Evolutionary conservation across 2,113 vertebrate genomes (phyloP), one percentile per base, ranked within the genome.

Genomic region (Oxygymnocypris stewartii): DNA sequence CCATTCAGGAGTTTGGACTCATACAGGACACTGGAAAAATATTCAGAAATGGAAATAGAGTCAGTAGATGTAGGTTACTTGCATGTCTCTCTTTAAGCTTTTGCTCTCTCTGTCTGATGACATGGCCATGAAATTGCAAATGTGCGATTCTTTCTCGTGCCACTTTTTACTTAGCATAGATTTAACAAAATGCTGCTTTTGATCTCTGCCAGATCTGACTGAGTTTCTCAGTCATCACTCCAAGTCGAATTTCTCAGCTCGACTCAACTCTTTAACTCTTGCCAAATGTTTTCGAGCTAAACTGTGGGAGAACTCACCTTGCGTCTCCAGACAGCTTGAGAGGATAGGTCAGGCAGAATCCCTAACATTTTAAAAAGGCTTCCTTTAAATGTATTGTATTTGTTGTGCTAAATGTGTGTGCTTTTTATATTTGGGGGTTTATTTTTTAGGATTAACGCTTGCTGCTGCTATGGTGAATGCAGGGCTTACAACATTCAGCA

Each of bases 381-480:
- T 57, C 6, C 7, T 23, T 85, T 67, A 7, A 57, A 1, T 25
- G 10, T 71, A 49, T 16, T 54, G 16, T n/a, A 7, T 23, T 73
- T 23, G 20, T 73, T 73, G 9, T 42, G 4, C 20, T 11, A 12
- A 23, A 73, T 73, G 69, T 23, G 20, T 83, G 47, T 54, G 16
- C 16, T 74, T 47, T 82, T 6, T 57, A 16, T 61, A 47, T n/a
- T 18, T 20, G 13, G 14, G 10, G 14, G 79, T 12, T 35, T 77
- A 20, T 87, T 77, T 86, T 90, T 91, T 91, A 99, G 98, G 98
- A 84, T 92, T 97, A 82, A 95, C 95, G 7, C 90, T 99, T 76
- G 97, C 98, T 74, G 96, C 96, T 83, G 95, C 96, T 67, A 98
- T 99, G 97, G 96, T 97, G 87, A 98, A 97, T 90, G 96, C 97